phyloP scores from a whole-genome alignment of 2,888 invertebrate genomes.

The Harmothoe impar region DNA sequence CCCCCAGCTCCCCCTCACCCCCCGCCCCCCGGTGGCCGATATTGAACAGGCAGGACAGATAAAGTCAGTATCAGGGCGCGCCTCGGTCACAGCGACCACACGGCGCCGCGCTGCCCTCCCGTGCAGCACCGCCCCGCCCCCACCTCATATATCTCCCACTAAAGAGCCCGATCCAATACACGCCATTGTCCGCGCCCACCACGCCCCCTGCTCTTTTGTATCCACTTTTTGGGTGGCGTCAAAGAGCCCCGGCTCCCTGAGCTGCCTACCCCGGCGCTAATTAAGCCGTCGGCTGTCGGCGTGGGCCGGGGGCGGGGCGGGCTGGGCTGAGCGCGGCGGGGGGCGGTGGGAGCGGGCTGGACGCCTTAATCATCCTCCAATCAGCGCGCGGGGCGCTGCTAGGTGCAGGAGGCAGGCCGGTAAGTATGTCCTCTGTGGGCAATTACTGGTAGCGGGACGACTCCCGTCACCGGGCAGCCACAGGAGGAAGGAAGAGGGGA shows the following conservation, averaged over 20 bases:
- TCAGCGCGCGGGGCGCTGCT: slow-evolving; percentile 37
- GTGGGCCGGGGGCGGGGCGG: background rate
- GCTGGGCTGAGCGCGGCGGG: background rate
- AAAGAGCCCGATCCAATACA: slow-evolving; percentile 56
- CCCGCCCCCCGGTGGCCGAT: slow-evolving; percentile 13
- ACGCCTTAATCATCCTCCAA: slow-evolving; percentile 33
- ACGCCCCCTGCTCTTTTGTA: slow-evolving; percentile 56
- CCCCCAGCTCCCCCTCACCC: background rate
- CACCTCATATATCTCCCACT: slow-evolving; percentile 52
- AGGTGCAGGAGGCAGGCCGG: background rate
- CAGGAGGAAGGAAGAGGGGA: too few species aligned
- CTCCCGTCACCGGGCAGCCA: background rate
- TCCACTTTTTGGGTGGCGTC: slow-evolving; percentile 48
- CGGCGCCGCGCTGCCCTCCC: slow-evolving; percentile 21
- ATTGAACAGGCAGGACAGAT: slow-evolving; percentile 20
- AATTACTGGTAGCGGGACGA: slow-evolving; percentile 4
- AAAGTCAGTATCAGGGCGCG: slow-evolving; percentile 44
- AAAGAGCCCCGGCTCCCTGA: background rate
- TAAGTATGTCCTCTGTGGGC: slow-evolving; percentile 47
- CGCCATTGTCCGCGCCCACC: slow-evolving; percentile 45
- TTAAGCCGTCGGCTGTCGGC: slow-evolving; percentile 37
- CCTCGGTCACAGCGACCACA: background rate
- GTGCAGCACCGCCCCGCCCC: background rate
- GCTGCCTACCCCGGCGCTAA: slow-evolving; percentile 36
- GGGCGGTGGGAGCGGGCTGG: background rate